phyloP scores from a whole-genome alignment of 2,113 vertebrate genomes.

The Ia io region DNA sequence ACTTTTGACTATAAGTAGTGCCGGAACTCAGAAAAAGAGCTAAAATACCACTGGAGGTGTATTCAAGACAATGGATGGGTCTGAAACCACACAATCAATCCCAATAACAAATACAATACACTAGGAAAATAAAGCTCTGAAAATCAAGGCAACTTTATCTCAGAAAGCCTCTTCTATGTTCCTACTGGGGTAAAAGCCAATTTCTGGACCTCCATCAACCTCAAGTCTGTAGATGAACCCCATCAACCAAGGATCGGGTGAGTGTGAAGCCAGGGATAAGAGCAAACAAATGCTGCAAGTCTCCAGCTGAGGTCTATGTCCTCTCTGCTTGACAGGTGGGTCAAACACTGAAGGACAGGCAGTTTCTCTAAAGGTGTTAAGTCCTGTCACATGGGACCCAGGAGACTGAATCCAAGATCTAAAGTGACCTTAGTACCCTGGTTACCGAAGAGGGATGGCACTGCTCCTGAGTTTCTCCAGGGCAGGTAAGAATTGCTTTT shows the following conservation, averaged over 20 bases:
- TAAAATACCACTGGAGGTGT: not conserved
- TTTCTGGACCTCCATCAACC: not conserved
- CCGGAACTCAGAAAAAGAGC: slow-evolving; percentile 9
- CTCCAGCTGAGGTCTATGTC: slow-evolving; percentile 1
- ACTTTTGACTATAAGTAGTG: not conserved
- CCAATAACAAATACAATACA: slow-evolving; percentile 29
- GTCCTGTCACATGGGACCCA: slow-evolving; percentile 60
- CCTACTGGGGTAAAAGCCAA: not conserved
- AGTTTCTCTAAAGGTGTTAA: slow-evolving; percentile 61
- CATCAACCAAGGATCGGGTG: slow-evolving; percentile 12
- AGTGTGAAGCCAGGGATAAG: slow-evolving; percentile 13
- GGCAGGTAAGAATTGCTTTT: slow-evolving; percentile 9
- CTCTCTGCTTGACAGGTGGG: slow-evolving; percentile 42
- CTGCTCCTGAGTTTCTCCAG: slow-evolving; percentile 34
- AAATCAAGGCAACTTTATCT: not conserved
- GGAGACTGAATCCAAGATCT: slow-evolving; percentile 53
- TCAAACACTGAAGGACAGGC: slow-evolving; percentile 52
- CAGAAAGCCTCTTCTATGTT: not conserved
- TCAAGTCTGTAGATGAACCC: not conserved
- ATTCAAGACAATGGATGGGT: not conserved
- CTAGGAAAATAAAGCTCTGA: not conserved
- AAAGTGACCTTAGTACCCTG: slow-evolving; percentile 58
- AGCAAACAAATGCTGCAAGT: slow-evolving; percentile 29
- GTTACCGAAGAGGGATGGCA: slow-evolving; percentile 46
- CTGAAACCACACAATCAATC: not conserved